Evolutionary conservation across 2,113 vertebrate species (phyloP).

Genomic region (Clarias gariepinus): DNA sequence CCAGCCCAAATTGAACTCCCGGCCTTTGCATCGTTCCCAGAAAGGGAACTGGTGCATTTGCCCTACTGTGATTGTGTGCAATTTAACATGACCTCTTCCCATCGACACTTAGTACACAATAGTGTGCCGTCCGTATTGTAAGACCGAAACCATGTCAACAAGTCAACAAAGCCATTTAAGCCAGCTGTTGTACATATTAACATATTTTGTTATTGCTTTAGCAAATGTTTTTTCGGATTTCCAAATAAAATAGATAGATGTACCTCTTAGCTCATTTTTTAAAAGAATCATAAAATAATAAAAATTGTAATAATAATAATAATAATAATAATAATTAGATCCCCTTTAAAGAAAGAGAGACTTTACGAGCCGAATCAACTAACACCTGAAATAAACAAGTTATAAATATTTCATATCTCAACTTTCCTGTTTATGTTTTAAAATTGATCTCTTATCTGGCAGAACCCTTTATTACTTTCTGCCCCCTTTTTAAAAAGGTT

Average conservation of each 20-base stretch:
- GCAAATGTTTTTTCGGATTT: not conserved
- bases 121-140: not conserved
- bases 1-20: not conserved
- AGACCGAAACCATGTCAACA: constrained; percentile 17
- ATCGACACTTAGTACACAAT: constrained; percentile 26
- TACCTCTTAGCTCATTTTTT: not conserved
- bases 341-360: not conserved
- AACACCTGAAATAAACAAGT: not conserved
- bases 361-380: not conserved
- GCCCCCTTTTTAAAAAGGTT: constrained; percentile 55
- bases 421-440: constrained; percentile 70
- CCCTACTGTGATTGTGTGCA: not conserved
- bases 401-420: constrained; percentile 20
- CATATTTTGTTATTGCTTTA: not conserved
- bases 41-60: constrained; percentile 8
- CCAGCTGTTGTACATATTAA: constrained; percentile 13
- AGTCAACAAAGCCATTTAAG: constrained; percentile 10
- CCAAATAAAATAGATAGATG: not conserved
- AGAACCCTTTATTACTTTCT: constrained; percentile 50
- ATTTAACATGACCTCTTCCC: constrained; percentile 28
- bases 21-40: constrained; percentile 31
- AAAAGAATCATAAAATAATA: not conserved
- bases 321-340: not conserved
- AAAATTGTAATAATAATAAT: not conserved
- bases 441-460: constrained; percentile 40